Base-by-base conservation (phyloP, 2,113 vertebrate species). In the Falcunculus frontatus region DNA sequence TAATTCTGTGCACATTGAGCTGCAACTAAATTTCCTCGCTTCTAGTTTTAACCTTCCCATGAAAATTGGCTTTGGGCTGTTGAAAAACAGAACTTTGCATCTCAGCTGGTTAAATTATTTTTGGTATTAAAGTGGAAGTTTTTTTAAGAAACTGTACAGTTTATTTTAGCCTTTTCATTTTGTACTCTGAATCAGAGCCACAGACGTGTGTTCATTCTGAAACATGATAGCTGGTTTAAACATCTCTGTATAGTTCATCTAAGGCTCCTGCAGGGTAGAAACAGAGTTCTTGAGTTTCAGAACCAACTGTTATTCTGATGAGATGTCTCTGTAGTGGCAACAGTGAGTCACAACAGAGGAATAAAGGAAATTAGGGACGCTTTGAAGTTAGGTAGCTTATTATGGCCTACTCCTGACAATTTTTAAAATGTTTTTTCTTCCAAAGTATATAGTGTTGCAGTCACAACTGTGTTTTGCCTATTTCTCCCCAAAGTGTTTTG, bases 271-370 rank as follows among this genome's bases (percentile, higher is more conserved):
- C 55, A 79, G 89, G 53, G 44, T 49, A 90, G 70, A 44, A 49
- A 75, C 42, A 86, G 68, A 55, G 50, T 67, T 95, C 81, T 90
- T 80, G 2, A 84, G 20, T 96, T 96, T 91, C 94, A 77, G 60
- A 87, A 46, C 86, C 85, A 59, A 37, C 73, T 92, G 72, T 57
- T 93, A 76, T 21, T 64, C 13, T 35, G 47, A 39, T 75, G 83
- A 86, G 30, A 44, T 50, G 35, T 23, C 47, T 89, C 68, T 83
- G 46, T 72, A 93, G 79, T 5, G 41, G 44, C 72, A 77, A 47
- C 85, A 62, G 46, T 44, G 49, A 42, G 29, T 59, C 50, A 27
- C 5, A 35, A 39, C 7, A 5, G 52, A 21, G 67, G 65, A n/a
- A 8, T 7, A 42, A 78, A 68, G 55, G 70, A 84, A 81, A 37